These are phyloP conservation scores for Cyanoderma ruficeps DNA, from an alignment of 2,113 vertebrate genomes.

Conservation along the genomic window DNA sequence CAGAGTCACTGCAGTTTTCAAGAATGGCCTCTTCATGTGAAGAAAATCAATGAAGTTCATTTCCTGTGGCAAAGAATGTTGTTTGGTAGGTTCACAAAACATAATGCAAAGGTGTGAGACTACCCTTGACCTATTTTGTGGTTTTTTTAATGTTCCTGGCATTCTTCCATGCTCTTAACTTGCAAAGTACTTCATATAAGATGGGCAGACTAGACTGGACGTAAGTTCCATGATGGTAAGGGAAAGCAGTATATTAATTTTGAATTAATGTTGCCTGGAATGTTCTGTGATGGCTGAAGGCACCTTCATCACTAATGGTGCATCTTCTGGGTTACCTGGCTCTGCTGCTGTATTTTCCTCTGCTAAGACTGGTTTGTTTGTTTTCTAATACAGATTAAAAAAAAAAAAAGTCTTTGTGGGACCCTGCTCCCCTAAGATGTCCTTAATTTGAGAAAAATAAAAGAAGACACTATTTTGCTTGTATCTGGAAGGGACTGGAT, in stretches of 20 bases:
- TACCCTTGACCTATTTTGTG: background rate
- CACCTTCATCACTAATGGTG: background rate
- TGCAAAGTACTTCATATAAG: background rate
- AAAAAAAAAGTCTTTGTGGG: background rate
- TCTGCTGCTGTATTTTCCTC: background rate
- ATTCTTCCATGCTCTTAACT: background rate
- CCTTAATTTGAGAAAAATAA: background rate
- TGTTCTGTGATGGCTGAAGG: background rate
- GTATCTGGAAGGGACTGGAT: background rate
- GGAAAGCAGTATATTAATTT: background rate
- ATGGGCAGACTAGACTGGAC: background rate
- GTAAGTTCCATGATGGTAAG: fast-evolving
- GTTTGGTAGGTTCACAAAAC: background rate
- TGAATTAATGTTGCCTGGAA: background rate
- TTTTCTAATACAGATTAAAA: background rate
- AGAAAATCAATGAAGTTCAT: background rate
- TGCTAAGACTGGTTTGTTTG: background rate
- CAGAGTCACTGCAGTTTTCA: background rate
- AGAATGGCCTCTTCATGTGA: background rate
- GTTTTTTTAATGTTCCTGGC: background rate
- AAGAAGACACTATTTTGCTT: background rate
- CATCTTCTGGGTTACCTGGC: background rate
- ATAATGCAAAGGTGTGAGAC: background rate
- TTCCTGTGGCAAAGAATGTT: background rate
- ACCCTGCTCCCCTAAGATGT: background rate